These are phyloP conservation scores for Takifugu ocellatus DNA, from an alignment of 2,797 vertebrate species.

Conservation along the genomic window DNA sequence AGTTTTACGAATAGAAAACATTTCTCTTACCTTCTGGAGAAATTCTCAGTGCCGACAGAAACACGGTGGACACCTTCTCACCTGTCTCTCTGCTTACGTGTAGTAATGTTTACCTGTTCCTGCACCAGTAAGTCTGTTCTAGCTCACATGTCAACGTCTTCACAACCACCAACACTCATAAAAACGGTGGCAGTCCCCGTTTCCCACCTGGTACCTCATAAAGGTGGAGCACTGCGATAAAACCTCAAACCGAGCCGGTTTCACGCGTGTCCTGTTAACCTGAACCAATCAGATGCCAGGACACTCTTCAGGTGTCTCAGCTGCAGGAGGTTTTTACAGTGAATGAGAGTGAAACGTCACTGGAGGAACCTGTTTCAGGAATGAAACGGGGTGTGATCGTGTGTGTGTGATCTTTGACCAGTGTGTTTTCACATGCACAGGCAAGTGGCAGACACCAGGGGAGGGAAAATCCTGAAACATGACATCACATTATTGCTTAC, in stretches of 20 bases:
- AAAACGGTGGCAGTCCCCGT: neutral
- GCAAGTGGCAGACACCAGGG: neutral
- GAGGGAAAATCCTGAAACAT: neutral
- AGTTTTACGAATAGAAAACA: no score
- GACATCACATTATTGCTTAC: no score
- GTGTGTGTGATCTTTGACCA: neutral
- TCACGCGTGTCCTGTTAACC: no score
- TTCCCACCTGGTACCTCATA: neutral
- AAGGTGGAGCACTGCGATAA: neutral
- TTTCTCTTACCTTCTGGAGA: conserved; percentile 10
- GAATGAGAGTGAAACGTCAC: conserved; percentile 11
- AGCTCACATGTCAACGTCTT: neutral
- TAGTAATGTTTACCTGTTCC: no score
- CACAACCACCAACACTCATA: conserved; percentile 17
- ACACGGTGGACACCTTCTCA: neutral
- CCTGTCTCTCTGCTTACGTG: no score
- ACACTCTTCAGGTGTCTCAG: conserved; percentile 9
- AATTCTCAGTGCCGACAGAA: neutral
- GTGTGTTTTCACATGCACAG: neutral
- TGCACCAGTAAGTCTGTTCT: neutral
- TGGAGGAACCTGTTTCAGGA: conserved; percentile 37
- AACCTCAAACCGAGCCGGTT: no score
- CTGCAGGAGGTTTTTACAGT: conserved; percentile 19
- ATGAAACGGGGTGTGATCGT: conserved; percentile 12
- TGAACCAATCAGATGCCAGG: neutral